A percentile compares a stretch with the other conserved stretches of the same genome.
Evolutionary conservation across 2,113 vertebrate genomes (phyloP).

Genomic region (Colius striatus): DNA sequence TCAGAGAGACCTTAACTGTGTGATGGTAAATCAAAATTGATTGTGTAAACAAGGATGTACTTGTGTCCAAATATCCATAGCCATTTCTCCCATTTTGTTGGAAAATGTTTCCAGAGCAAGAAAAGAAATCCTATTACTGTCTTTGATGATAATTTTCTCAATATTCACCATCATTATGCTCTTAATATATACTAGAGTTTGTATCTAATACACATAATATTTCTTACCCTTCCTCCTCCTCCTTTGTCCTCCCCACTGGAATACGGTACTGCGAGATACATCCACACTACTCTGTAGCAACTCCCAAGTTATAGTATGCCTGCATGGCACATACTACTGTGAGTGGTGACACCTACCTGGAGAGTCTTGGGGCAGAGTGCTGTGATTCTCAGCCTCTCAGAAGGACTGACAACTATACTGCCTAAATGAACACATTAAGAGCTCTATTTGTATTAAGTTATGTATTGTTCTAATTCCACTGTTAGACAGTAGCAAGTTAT

Average conservation of each 20-base stretch:
- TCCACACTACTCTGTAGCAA: background rate
- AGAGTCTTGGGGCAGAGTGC: too few species aligned
- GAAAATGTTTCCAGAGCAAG: background rate
- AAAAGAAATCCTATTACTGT: background rate
- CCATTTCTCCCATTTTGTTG: background rate
- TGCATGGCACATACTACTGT: rapidly evolving
- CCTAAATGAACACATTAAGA: background rate
- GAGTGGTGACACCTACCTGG: background rate
- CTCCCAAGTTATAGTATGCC: background rate
- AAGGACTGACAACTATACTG: background rate
- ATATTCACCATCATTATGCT: background rate
- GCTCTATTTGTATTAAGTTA: background rate
- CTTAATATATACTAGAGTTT: background rate
- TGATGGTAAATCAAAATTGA: background rate
- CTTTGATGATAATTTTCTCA: background rate
- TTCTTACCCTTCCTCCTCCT: background rate
- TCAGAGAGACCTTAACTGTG: background rate
- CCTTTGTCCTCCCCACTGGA: background rate
- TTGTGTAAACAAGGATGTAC: background rate
- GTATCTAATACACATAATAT: background rate
- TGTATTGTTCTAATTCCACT: background rate
- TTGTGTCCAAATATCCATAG: background rate
- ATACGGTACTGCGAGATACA: background rate
- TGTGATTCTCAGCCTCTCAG: background rate
- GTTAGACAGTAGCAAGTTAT: background rate